phyloP scores from a whole-genome alignment of 2,888 invertebrate genomes.

The Eudemis profundana region DNA sequence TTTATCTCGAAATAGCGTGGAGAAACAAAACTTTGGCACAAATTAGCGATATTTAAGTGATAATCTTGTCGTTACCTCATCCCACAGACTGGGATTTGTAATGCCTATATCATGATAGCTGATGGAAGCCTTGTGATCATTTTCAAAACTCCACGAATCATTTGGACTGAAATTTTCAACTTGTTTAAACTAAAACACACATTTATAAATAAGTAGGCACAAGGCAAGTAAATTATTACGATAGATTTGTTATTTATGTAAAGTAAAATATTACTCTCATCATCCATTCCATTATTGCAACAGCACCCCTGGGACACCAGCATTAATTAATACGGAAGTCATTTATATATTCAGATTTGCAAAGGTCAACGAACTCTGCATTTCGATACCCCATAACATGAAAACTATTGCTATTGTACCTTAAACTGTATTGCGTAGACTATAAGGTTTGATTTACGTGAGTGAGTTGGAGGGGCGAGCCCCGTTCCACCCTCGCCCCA shows the following conservation, averaged over 20 bases:
- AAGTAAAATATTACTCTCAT: neutral
- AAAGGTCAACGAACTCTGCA: conserved; percentile 45
- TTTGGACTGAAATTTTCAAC: too few relatives aligned
- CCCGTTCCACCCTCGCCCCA: conserved; percentile 66
- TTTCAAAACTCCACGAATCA: too few relatives aligned
- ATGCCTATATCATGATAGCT: too few relatives aligned
- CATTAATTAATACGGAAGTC: conserved; percentile 32
- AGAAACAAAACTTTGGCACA: too few relatives aligned
- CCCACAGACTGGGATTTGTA: too few relatives aligned
- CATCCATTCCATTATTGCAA: neutral
- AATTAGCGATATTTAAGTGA: too few relatives aligned
- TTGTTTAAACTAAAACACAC: too few relatives aligned
- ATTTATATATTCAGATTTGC: conserved; percentile 36
- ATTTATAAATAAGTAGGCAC: too few relatives aligned
- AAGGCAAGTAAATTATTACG: too few relatives aligned
- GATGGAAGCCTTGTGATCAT: too few relatives aligned
- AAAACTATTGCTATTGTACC: conserved; percentile 20
- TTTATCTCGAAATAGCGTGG: too few relatives aligned
- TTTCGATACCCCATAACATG: conserved; percentile 39
- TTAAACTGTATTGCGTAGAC: conserved; percentile 16
- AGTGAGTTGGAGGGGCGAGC: conserved; percentile 45
- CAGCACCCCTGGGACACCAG: neutral
- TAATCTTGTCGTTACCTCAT: too few relatives aligned
- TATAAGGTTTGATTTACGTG: conserved; percentile 46
- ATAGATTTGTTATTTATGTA: neutral